Evolutionary conservation across 2,113 vertebrate species (phyloP), one percentile per base, ranked within the genome.

Genomic region (Gavialis gangeticus): DNA sequence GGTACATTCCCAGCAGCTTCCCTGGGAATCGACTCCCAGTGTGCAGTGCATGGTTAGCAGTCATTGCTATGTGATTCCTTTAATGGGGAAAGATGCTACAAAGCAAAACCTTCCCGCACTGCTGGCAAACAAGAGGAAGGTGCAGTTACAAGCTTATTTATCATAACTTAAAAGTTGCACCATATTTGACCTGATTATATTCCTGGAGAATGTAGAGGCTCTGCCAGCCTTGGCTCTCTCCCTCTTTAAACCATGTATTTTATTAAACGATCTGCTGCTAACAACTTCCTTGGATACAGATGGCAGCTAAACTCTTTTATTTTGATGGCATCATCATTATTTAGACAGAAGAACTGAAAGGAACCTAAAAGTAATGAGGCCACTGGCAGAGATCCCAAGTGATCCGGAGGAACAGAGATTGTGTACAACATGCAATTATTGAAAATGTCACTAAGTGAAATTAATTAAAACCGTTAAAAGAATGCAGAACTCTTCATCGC

Each of bases 401-500:
- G 57, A 79, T 79, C 75, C 79, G 83, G 84, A 87, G 81, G 85
- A 93, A 37, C 2, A n/a, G 73, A 2, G 66, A 84, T 88, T 2
- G 34, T 28, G 87, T 12, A 21, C 77, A 4, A 2, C 6, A 57
- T 17, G 5, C 25, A 1, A 78, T 69, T 82, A 90, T 30, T 83
- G 80, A 34, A 97, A 96, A 96, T 86, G 85, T 91, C 94, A 83
- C 89, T 78, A 28, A 88, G 69, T 63, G 77, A 84, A 95, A 92
- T 94, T 73, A 92, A 96, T 97, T 95, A 85, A 92, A 85, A 84
- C 83, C 67, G 62, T 93, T 91, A 75, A 30, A 78, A 63, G 87
- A 76, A 89, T 63, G 75, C 6, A 62, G 6, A 77, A 27, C 67
- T 84, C 59, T 91, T 94, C 77, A 90, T 94, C 84, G 78, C 67